Conservation (phyloP, 2,888 invertebrate species). For the Cephalotes varians region DNA sequence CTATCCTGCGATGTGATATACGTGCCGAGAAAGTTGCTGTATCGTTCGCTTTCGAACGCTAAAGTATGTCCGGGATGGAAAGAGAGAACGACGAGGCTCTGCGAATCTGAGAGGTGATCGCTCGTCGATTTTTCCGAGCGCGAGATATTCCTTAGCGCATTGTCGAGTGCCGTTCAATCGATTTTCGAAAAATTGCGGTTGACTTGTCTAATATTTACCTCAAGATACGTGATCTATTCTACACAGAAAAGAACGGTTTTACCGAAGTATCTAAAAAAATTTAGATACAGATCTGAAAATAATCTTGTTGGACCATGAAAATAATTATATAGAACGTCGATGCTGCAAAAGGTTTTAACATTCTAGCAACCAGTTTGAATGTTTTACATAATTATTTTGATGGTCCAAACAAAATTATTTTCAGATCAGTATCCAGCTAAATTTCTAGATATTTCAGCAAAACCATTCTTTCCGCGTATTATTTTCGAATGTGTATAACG, state of each 20-base stretch:
- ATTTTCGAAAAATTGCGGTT: slow-evolving; percentile 39
- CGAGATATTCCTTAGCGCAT: slow-evolving; percentile 47
- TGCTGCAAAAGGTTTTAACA: no score
- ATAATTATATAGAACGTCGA: no score
- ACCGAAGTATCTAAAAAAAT: no score
- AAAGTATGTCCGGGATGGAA: slow-evolving; percentile 63
- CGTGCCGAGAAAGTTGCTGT: slow-evolving; percentile 64
- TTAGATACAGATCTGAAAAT: no score
- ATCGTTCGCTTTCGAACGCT: slow-evolving; percentile 52
- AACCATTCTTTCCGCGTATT: no score
- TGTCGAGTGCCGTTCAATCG: background rate
- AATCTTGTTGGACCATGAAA: no score
- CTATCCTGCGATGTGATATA: slow-evolving; percentile 62
- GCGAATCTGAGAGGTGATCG: slow-evolving; percentile 60
- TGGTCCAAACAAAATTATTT: no score
- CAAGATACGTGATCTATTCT: background rate
- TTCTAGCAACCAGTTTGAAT: no score
- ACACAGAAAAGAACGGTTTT: no score
- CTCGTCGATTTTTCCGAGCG: slow-evolving; percentile 57
- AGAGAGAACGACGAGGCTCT: slow-evolving; percentile 56
- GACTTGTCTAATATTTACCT: slow-evolving; percentile 16
- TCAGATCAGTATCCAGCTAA: no score
- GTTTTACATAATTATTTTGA: no score
- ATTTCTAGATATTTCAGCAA: no score
- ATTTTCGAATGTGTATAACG: background rate